Evolutionary conservation across 2,113 vertebrate species (phyloP).

Genomic region (Tautogolabrus adspersus): DNA sequence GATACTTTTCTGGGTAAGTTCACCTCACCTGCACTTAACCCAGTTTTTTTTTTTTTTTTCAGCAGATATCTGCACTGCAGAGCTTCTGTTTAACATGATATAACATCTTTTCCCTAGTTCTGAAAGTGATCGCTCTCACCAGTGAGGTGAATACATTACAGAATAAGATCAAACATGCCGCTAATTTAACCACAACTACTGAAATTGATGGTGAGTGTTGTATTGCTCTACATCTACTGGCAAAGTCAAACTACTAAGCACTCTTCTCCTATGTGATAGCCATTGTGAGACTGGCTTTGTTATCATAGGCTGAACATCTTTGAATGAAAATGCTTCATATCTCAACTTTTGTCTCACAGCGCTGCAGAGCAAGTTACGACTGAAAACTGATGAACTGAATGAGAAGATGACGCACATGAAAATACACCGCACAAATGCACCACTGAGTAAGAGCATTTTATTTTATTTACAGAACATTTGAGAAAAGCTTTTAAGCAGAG

Average conservation of each 20-base stretch:
- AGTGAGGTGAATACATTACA: slow-evolving; percentile 1
- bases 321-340: background rate
- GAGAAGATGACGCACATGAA: background rate
- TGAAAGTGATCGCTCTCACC: slow-evolving; percentile 30
- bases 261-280: too few relatives aligned
- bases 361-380: slow-evolving; percentile 23
- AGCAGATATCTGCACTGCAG: background rate
- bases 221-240: background rate
- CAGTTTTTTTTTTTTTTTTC: background rate
- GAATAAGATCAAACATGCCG: background rate
- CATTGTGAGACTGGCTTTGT: too few relatives aligned
- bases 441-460: slow-evolving; percentile 46
- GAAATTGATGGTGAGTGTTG: background rate
- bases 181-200: slow-evolving; percentile 7
- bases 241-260: too few relatives aligned
- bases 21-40: background rate
- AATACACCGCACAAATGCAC: background rate
- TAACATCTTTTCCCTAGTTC: slow-evolving; percentile 27
- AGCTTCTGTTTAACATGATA: background rate
- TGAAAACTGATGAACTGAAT: slow-evolving; percentile 1
- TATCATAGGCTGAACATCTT: too few relatives aligned
- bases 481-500: background rate
- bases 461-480: background rate
- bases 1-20: slow-evolving; percentile 42
- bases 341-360: slow-evolving; percentile 35